A percentile compares a stretch with the other conserved stretches of the same genome.
Conservation (phyloP, 2,113 vertebrate species). For the Speoplatyrhinus poulsoni region DNA sequence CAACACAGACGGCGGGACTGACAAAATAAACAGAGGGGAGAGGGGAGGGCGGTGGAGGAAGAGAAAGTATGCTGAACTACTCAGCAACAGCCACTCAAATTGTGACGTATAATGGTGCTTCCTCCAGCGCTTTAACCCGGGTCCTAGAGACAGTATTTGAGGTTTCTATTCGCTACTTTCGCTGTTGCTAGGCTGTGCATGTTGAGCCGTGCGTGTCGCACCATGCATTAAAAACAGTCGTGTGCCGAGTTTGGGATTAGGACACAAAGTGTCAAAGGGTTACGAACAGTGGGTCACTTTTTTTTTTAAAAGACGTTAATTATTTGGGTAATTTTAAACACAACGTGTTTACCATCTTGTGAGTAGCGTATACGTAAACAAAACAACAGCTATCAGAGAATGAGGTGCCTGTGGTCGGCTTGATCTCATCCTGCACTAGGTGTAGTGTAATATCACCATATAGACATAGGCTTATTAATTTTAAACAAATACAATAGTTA, state of each 20-base stretch:
- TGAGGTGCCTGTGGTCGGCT: no score
- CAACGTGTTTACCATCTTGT: not conserved
- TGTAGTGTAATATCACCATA: not conserved
- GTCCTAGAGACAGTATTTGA: slow-evolving; percentile 81
- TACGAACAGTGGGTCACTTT: no score
- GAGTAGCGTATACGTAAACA: not conserved
- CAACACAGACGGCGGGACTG: slow-evolving; percentile 61
- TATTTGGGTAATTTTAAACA: no score
- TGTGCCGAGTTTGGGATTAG: slow-evolving; percentile 63
- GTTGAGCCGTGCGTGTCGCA: slow-evolving; percentile 63
- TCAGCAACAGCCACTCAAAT: slow-evolving; percentile 82
- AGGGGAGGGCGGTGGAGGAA: slow-evolving; percentile 16
- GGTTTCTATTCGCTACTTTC: slow-evolving; percentile 83
- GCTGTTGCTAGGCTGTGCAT: slow-evolving; percentile 82
- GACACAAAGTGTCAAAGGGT: slow-evolving; percentile 10
- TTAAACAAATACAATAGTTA: slow-evolving; percentile 8
- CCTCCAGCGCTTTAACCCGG: slow-evolving; percentile 78
- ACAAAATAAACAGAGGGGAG: slow-evolving; percentile 73
- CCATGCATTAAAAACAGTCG: slow-evolving; percentile 64
- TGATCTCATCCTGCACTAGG: slow-evolving; percentile 4
- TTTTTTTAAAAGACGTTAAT: no score
- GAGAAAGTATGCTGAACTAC: slow-evolving; percentile 75
- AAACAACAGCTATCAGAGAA: not conserved
- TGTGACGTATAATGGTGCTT: slow-evolving; percentile 78
- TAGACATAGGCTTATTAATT: slow-evolving; percentile 5